Percentiles rank a stretch among this genome's conserved stretches.
Conservation (phyloP, 2,888 invertebrate species). For the Cordilura impudica region DNA sequence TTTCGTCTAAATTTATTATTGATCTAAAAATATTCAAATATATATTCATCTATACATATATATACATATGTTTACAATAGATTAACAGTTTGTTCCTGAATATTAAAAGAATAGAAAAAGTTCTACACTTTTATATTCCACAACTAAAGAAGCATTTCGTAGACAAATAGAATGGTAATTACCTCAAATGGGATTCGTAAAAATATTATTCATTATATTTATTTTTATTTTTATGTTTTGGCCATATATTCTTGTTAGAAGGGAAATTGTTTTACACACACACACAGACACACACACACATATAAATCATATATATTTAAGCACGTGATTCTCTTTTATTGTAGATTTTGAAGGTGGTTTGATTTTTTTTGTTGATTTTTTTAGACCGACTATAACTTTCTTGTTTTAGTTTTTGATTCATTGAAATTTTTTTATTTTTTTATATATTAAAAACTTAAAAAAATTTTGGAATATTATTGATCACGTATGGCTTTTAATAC, state of each 20-base stretch:
- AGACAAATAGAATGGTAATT: constrained; percentile 13
- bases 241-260: constrained; percentile 4
- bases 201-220: background rate
- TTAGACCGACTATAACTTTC: too few species aligned
- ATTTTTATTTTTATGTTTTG: constrained; percentile 16
- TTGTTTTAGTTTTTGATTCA: background rate
- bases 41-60: constrained; percentile 22
- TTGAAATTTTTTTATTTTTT: background rate
- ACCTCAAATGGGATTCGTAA: background rate
- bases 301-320: constrained; percentile 50
- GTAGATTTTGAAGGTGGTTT: constrained; percentile 49
- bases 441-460: too few species aligned
- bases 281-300: constrained; percentile 6
- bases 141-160: background rate
- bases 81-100: background rate
- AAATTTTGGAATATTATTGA: too few species aligned
- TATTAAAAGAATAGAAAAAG: background rate
- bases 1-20: background rate
- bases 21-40: constrained; percentile 21
- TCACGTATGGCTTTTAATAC: too few species aligned
- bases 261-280: background rate
- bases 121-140: too few species aligned
- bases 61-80: constrained; percentile 4
- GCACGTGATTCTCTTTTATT: constrained; percentile 53
- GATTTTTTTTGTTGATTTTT: background rate